Evolutionary conservation across 2,888 invertebrate genomes (phyloP).

Genomic region (Melanchra persicariae): DNA sequence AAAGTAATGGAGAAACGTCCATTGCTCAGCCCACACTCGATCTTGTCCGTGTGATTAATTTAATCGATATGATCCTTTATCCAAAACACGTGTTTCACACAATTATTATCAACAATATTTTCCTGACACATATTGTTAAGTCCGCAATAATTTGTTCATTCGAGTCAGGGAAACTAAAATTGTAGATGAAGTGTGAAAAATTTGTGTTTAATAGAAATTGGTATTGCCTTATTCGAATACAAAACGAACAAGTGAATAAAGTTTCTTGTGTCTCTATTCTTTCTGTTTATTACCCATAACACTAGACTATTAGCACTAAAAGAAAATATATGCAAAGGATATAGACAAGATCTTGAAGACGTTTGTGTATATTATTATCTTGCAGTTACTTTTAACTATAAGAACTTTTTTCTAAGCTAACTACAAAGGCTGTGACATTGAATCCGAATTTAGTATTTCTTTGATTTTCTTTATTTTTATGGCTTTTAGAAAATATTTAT

Average conservation of each 20-base stretch:
- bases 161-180: not conserved
- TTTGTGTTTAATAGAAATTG: slow-evolving; percentile 1
- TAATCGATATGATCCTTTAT: slow-evolving; percentile 20
- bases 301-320: slow-evolving; percentile 35
- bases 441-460: not conserved
- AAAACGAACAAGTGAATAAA: slow-evolving; percentile 1
- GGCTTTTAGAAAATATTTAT: too few relatives aligned
- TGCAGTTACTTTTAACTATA: slow-evolving; percentile 24
- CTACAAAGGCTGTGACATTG: slow-evolving; percentile 10
- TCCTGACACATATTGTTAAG: not conserved
- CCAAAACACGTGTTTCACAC: slow-evolving; percentile 26
- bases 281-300: slow-evolving; percentile 16
- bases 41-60: slow-evolving; percentile 43
- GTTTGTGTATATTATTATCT: slow-evolving; percentile 34
- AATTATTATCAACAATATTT: slow-evolving; percentile 25
- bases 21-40: slow-evolving; percentile 21
- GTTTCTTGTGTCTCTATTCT: slow-evolving; percentile 2
- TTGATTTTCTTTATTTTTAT: not conserved
- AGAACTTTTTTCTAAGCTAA: not conserved
- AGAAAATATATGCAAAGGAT: slow-evolving; percentile 41
- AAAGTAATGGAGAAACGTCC: slow-evolving; percentile 18
- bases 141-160: not conserved
- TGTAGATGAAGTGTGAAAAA: not conserved
- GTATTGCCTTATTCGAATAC: not conserved
- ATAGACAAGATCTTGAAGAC: slow-evolving; percentile 11